phyloP scores from a whole-genome alignment of 2,797 vertebrate species.

The Brachymystax lenok region DNA sequence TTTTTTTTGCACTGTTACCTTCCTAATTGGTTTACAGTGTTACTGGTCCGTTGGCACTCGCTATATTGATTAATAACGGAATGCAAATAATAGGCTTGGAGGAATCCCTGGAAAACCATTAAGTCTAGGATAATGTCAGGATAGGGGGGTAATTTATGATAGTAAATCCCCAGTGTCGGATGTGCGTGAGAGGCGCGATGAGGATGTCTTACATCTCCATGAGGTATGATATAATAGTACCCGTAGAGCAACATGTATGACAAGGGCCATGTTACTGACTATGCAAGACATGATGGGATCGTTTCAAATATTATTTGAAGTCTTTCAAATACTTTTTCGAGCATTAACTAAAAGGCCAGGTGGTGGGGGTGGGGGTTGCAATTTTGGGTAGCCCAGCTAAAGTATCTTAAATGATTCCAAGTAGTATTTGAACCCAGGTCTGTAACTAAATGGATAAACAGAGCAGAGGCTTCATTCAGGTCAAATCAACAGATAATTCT shows the following conservation, averaged over 20 bases:
- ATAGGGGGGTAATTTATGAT: background rate
- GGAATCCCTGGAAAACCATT: background rate
- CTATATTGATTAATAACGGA: constrained; percentile 2
- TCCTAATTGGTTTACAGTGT: background rate
- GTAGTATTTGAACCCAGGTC: background rate
- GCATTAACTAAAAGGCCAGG: background rate
- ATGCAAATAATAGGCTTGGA: background rate
- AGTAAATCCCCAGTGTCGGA: background rate
- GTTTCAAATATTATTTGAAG: background rate
- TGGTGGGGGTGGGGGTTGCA: background rate
- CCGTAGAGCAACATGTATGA: too few species aligned
- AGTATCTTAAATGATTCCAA: background rate
- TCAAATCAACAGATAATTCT: constrained; percentile 21
- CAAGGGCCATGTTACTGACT: background rate
- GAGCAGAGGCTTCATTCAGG: constrained; percentile 27
- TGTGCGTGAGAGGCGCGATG: background rate
- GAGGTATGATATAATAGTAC: too few species aligned
- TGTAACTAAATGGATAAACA: constrained; percentile 37
- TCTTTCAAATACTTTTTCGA: background rate
- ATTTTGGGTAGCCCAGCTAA: background rate
- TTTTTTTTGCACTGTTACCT: background rate
- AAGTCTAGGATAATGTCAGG: background rate
- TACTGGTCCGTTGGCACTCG: too few species aligned
- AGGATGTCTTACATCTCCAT: too few species aligned
- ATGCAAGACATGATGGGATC: background rate